Evolutionary conservation across 2,113 vertebrate species (phyloP), one percentile per base, ranked within the genome.

Genomic region (Centropristis striata): DNA sequence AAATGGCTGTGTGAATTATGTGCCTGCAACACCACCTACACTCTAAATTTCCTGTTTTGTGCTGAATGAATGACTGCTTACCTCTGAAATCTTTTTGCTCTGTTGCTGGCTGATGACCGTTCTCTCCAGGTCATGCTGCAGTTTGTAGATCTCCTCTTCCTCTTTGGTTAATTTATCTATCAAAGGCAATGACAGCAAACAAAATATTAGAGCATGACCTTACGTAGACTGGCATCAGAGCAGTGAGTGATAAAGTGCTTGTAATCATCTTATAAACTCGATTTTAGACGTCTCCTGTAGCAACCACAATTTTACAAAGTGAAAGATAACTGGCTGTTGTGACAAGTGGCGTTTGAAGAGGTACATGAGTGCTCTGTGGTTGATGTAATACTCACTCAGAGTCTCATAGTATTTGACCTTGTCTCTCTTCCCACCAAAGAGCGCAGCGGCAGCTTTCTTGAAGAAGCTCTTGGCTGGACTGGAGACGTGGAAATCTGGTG

Each of bases 401-500:
- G 95, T 95, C 58, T 99, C 98, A 0, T 98, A 97, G 87, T 98
- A 98, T 96, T 97, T 97, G 82, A 97, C 96, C 93, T 99, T 99
- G 91, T 99, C 98, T 88, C 97, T 97, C 93, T 96, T 98, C 63
- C 98, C 97, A 51, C 98, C 98, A 58, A 99, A 99, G 16, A 99
- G 96, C 10, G 98, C 98, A 51, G 98, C 98, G 6, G 98, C 98
- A 8, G 98, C 98, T 90, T 99, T 99, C 92, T 97, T 98, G 90
- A 99, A 99, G 91, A 99, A 99, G 88, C 96, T 99, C 93, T 98
- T 99, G 55, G 98, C 97, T 12, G 98, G 98, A 88, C 98, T 99
- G 57, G 98, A 98, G 84, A 98, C 86, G 72, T 99, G 98, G 91
- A 99, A 99, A 80, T 99, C 98, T 60, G 98, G 98, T 77, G 97